Conservation (phyloP, 2,797 vertebrate species). For the Rhynchonycteris naso region DNA sequence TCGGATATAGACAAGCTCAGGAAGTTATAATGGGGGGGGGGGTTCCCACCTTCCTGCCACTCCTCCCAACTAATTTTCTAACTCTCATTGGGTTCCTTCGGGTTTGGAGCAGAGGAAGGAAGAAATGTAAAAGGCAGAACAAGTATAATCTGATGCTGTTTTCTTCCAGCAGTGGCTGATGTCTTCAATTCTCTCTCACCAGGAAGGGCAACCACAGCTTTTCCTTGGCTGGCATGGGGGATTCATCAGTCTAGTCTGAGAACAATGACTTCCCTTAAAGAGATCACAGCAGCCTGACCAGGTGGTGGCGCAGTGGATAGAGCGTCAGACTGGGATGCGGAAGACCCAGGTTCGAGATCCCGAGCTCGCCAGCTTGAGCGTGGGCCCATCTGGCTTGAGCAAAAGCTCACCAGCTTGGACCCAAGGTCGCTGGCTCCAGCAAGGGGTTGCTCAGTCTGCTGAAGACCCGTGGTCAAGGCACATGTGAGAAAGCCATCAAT, state of each 20-base stretch:
- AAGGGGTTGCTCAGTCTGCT: too few relatives aligned
- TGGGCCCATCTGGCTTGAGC: too few relatives aligned
- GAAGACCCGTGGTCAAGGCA: too few relatives aligned
- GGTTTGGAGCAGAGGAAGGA: neutral
- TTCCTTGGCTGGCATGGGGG: too few relatives aligned
- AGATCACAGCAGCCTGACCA: too few relatives aligned
- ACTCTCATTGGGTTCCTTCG: neutral
- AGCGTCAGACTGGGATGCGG: too few relatives aligned
- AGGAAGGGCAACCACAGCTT: neutral
- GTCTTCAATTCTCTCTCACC: neutral
- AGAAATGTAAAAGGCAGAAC: neutral
- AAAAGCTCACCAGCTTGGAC: too few relatives aligned
- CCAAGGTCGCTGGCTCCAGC: too few relatives aligned
- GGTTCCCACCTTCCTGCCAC: neutral
- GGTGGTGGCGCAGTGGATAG: too few relatives aligned
- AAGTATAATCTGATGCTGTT: rapidly evolving
- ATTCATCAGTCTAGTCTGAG: neutral
- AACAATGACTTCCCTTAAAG: neutral
- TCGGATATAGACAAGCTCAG: neutral
- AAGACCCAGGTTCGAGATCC: too few relatives aligned
- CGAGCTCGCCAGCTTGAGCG: too few relatives aligned
- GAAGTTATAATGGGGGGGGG: neutral
- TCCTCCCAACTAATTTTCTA: neutral
- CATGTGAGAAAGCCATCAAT: too few relatives aligned
- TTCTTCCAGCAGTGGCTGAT: neutral